Evolutionary conservation across 2,888 invertebrate genomes (phyloP).

Genomic region (Conomelus anceps): DNA sequence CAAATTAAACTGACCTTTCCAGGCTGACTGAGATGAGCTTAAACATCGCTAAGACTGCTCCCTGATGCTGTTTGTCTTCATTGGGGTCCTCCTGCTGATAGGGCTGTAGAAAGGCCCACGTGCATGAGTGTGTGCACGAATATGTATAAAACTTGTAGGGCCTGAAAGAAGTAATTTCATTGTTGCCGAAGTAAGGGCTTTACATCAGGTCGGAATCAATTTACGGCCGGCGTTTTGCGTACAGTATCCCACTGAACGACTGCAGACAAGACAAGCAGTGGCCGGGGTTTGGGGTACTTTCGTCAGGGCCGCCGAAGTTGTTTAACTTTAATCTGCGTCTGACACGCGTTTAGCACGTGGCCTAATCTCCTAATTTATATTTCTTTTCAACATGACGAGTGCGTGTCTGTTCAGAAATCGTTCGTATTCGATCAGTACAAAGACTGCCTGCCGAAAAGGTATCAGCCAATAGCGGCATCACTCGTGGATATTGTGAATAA

Average conservation of each 20-base stretch:
- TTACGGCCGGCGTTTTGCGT: neutral
- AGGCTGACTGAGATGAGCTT: neutral
- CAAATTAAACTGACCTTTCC: neutral
- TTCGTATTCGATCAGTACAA: neutral
- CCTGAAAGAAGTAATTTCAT: neutral
- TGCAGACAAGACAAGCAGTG: neutral
- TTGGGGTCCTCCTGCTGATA: neutral
- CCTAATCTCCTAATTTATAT: neutral
- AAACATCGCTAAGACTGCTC: neutral
- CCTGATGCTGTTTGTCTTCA: neutral
- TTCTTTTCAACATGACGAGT: neutral
- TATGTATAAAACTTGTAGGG: neutral
- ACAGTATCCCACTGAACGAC: neutral
- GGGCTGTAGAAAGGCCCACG: neutral
- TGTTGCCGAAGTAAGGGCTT: neutral
- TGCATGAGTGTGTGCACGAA: neutral
- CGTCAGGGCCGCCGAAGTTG: neutral
- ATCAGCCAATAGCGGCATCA: neutral
- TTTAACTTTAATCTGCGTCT: slow-evolving; percentile 8
- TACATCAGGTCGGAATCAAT: neutral
- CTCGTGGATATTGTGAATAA: neutral
- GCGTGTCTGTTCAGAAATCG: neutral
- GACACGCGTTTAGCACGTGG: slow-evolving; percentile 1
- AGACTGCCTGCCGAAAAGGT: neutral
- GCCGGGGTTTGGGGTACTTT: neutral